phyloP scores from a whole-genome alignment of 2,113 vertebrate genomes.

The Chauna torquata region DNA sequence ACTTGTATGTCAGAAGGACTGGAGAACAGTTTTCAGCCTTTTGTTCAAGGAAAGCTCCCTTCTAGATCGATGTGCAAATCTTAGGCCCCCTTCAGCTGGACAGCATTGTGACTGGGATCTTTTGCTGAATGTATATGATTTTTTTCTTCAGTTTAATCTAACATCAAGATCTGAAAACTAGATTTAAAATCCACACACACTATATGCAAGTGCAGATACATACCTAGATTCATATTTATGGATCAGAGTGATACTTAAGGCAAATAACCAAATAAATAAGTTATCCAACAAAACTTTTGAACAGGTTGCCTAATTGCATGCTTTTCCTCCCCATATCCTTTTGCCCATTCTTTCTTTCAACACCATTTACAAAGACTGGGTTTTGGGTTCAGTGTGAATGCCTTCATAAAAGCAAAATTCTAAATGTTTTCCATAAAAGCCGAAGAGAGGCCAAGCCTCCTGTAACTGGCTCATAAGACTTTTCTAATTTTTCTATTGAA shows the following conservation, averaged over 20 bases:
- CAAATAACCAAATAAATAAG: neutral
- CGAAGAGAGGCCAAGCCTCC: neutral
- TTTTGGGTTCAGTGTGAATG: neutral
- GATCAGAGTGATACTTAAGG: neutral
- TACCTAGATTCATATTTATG: rapidly evolving
- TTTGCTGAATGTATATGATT: neutral
- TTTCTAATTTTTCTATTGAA: neutral
- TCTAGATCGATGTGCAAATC: neutral
- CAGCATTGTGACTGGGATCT: neutral
- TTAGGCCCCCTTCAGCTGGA: neutral
- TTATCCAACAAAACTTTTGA: neutral
- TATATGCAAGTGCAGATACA: neutral
- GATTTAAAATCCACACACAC: neutral
- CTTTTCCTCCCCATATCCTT: neutral
- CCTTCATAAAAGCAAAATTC: neutral
- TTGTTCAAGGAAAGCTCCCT: neutral
- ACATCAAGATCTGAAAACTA: neutral
- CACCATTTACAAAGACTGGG: neutral
- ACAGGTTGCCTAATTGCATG: neutral
- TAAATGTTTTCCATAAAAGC: neutral
- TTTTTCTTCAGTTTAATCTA: neutral
- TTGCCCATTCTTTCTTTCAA: neutral
- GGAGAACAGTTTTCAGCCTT: neutral
- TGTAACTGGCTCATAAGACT: neutral
- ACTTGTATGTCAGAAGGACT: neutral